Conservation (phyloP, 2,888 invertebrate genomes). For the Elmis aenea region DNA sequence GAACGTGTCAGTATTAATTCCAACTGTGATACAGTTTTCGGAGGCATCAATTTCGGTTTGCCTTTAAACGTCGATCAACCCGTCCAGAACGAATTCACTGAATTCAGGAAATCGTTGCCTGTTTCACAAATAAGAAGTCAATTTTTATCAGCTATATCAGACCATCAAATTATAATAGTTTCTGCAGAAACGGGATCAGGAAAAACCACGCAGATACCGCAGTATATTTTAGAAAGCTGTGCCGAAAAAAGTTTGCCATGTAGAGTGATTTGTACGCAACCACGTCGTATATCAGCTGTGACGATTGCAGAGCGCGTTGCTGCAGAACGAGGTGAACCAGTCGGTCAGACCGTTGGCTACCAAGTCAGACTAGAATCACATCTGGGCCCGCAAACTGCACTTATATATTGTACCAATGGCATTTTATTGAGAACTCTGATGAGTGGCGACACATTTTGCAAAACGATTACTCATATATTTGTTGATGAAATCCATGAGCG, state of each 20-base stretch:
- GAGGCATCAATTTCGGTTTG: conserved; percentile 10
- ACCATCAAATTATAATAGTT: conserved; percentile 68
- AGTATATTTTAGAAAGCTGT: conserved; percentile 80
- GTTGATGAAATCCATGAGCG: conserved; percentile 96
- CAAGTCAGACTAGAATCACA: conserved; percentile 88
- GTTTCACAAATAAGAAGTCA: conserved; percentile 61
- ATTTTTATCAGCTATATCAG: conserved; percentile 60
- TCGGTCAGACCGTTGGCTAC: conserved; percentile 71
- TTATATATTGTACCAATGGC: conserved; percentile 90
- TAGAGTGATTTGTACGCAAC: conserved; percentile 90
- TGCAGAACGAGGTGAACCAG: conserved; percentile 53
- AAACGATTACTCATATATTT: conserved; percentile 75
- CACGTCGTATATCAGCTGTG: conserved; percentile 84
- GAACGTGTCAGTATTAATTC: conserved; percentile 4
- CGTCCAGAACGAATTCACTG: conserved; percentile 52
- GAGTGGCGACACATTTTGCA: conserved; percentile 65
- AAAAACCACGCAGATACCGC: conserved; percentile 94
- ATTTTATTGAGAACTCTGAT: conserved; percentile 84
- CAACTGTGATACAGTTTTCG: conserved; percentile 6
- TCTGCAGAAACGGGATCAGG: conserved; percentile 88
- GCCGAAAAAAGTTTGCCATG: conserved; percentile 58
- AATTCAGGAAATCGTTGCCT: conserved; percentile 64
- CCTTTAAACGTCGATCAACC: conserved; percentile 36
- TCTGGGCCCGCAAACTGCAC: conserved; percentile 70
- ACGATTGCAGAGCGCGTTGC: conserved; percentile 84